These are phyloP conservation scores for Coleophora deauratella DNA, from an alignment of 2,888 invertebrate species.

Conservation along the genomic window DNA sequence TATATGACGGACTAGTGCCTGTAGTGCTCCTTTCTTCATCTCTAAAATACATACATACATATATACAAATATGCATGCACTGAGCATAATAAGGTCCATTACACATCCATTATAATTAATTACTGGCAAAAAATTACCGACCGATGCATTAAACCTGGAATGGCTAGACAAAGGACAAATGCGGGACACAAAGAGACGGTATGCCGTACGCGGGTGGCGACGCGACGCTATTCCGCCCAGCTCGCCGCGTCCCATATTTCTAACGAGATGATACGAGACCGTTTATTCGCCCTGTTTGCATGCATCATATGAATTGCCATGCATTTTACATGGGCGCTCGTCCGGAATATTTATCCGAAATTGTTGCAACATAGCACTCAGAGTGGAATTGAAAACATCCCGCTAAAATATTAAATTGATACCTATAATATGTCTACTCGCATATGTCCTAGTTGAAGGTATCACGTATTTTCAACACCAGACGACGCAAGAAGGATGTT, in stretches of 20 bases:
- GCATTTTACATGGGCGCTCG: constrained; percentile 7
- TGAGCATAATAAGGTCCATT: not conserved
- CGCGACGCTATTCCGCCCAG: constrained; percentile 39
- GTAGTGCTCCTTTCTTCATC: not conserved
- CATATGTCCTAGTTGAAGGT: too few relatives aligned
- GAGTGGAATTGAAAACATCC: too few relatives aligned
- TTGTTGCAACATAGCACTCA: too few relatives aligned
- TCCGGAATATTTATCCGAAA: not conserved
- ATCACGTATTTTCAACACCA: too few relatives aligned
- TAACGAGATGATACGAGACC: constrained; percentile 64
- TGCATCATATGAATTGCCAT: constrained; percentile 31
- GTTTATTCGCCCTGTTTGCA: constrained; percentile 38
- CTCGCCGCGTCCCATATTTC: constrained; percentile 63
- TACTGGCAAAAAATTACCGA: not conserved
- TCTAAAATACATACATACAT: not conserved
- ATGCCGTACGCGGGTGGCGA: too few relatives aligned
- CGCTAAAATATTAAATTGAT: too few relatives aligned
- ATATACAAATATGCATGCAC: not conserved
- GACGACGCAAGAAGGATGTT: too few relatives aligned
- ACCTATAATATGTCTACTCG: too few relatives aligned
- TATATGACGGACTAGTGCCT: too few relatives aligned
- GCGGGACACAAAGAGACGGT: constrained; percentile 65
- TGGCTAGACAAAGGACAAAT: constrained; percentile 62
- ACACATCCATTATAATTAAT: not conserved
- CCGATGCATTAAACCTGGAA: constrained; percentile 1